These are phyloP conservation scores for Alfaro cultratus DNA, from an alignment of 2,797 vertebrate species.

Conservation along the genomic window DNA sequence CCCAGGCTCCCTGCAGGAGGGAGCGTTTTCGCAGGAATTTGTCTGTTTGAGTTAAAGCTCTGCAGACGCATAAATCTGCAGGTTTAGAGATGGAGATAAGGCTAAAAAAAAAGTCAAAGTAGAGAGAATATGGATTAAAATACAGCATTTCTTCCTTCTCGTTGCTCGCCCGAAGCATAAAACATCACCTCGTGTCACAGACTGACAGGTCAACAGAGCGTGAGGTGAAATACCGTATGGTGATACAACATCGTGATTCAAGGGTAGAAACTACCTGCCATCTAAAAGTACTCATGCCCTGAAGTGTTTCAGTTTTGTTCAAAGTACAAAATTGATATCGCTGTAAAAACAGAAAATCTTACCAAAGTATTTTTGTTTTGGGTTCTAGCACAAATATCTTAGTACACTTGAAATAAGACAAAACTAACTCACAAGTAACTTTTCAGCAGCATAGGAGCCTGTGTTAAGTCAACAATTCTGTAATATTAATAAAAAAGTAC, in stretches of 20 bases:
- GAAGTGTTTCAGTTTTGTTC: neutral
- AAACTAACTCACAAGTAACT: too few species aligned
- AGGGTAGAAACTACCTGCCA: neutral
- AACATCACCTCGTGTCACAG: conserved; percentile 87
- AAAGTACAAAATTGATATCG: too few species aligned
- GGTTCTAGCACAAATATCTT: too few species aligned
- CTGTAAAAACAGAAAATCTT: too few species aligned
- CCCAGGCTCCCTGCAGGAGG: conserved; percentile 78
- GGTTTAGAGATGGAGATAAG: conserved; percentile 25
- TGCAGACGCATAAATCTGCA: conserved; percentile 20
- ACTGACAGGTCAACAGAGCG: conserved; percentile 88
- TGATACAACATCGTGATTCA: conserved; percentile 47
- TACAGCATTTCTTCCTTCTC: conserved; percentile 36
- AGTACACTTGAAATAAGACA: too few species aligned
- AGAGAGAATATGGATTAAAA: conserved; percentile 36
- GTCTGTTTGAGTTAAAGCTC: conserved; percentile 30
- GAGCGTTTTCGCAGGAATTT: conserved; percentile 61
- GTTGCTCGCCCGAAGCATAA: conserved; percentile 77
- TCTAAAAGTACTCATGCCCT: neutral
- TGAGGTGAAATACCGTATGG: conserved; percentile 76
- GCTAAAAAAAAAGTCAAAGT: neutral
- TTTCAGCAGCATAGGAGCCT: too few species aligned
- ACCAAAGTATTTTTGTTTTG: too few species aligned
- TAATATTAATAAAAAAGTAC: too few species aligned
- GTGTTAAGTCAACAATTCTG: too few species aligned